phyloP scores from a whole-genome alignment of 1,140 invertebrate genomes.

The Vanessa atalanta region DNA sequence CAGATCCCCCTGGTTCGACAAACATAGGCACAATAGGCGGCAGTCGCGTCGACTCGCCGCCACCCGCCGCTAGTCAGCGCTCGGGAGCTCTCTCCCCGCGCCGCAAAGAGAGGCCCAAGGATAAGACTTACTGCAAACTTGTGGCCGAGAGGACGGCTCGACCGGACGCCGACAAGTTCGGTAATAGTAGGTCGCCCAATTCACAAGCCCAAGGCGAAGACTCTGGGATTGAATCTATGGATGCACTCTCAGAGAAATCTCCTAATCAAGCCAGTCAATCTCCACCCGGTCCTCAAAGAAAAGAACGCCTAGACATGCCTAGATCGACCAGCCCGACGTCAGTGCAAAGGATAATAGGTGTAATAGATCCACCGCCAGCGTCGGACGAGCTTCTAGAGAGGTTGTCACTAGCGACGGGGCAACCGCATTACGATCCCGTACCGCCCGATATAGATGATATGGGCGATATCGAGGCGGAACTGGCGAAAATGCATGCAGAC shows the following conservation, averaged over 20 bases:
- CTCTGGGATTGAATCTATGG: constrained; percentile 96
- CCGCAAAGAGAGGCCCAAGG: constrained; percentile 77
- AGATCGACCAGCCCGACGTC: constrained; percentile 65
- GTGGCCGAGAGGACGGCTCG: constrained; percentile 65
- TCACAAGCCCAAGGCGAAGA: constrained; percentile 88
- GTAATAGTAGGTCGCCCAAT: constrained; percentile 78
- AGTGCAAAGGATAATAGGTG: constrained; percentile 70
- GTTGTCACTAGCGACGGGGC: constrained; percentile 50
- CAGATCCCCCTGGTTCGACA: constrained; percentile 83
- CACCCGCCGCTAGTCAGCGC: constrained; percentile 45
- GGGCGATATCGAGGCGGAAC: constrained; percentile 84
- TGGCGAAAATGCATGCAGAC: constrained; percentile 85
- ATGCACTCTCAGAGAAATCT: constrained; percentile 94
- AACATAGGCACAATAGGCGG: constrained; percentile 83
- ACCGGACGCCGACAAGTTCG: constrained; percentile 69
- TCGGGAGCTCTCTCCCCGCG: constrained; percentile 59
- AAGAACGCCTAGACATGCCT: constrained; percentile 74
- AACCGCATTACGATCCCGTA: constrained; percentile 61
- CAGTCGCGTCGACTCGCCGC: constrained; percentile 52
- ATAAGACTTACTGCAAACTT: constrained; percentile 81
- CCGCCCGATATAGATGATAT: constrained; percentile 80
- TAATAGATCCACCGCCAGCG: constrained; percentile 56
- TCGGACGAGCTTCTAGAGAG: constrained; percentile 65
- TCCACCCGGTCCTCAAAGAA: constrained; percentile 74
- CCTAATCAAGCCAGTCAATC: constrained; percentile 90